Evolutionary conservation across 23 tunicate genomes (phyloP), one percentile per base, ranked within the genome.

Genomic region (Clavelina lepadiformis): DNA sequence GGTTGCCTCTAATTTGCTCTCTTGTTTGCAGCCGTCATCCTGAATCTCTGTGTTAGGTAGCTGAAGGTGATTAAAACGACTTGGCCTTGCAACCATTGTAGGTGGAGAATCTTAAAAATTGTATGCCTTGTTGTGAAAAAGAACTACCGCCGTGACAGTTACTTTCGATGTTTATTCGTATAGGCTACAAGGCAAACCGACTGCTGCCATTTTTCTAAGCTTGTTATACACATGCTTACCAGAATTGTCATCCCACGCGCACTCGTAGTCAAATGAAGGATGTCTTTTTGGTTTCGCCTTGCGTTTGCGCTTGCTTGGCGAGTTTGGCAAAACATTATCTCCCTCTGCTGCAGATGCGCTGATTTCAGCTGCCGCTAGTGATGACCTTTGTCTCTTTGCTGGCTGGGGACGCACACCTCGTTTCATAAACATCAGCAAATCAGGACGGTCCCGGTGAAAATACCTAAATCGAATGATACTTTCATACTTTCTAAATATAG

Each of bases 261-360:
- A 46, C 20, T 13, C 3, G 5, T 66, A 56, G 28, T 66, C 68
- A 58, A 78, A 80, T 1, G 76, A 71, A 27, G 86, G 86, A 74
- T 80, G 86, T 41, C 75, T 70, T 38, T 24, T 61, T 20, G 86
- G 86, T 22, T 75, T 77, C 22, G 86, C 67, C 37, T 80, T 80
- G 59, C 86, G 52, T 35, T 63, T 35, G 3, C 77, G 65, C 77
- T 80, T 80, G 3, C n/a, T n/a, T 31, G 2, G 27, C 37, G 65
- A 26, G 3, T 44, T 3, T 41, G 30, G 28, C 3, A 28, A 37
- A 5, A 41, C 33, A 38, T 50, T 61, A 3, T 47, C 27, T 27
- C 46, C 53, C 44, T 74, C 70, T 35, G 55, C 21, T 44, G 54
- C 24, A 33, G 71, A 28, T 37, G 28, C 22, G 8, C 47, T 7